Conservation (phyloP, 1,140 invertebrate species). For the Cheumatopsyche charites region DNA sequence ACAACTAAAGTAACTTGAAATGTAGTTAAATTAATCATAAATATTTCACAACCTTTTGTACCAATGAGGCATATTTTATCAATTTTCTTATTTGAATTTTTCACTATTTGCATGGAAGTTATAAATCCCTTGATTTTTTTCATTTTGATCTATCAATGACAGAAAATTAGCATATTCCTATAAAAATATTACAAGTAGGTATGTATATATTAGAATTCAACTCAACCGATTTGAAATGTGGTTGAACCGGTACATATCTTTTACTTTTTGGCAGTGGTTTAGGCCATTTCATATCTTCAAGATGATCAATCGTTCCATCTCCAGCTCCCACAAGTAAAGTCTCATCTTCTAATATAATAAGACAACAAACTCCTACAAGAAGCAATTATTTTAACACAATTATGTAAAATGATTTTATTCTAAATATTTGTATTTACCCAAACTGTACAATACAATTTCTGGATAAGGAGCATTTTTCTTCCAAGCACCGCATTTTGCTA, state of each 20-base stretch:
- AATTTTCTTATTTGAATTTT: conserved; percentile 50
- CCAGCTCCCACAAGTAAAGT: conserved; percentile 80
- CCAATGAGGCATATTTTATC: conserved; percentile 70
- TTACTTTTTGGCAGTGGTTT: conserved; percentile 59
- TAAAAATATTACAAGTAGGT: no score
- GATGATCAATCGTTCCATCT: conserved; percentile 77
- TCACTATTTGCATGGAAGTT: conserved; percentile 68
- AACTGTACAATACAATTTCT: conserved; percentile 56
- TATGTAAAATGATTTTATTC: no score
- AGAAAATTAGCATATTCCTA: background rate
- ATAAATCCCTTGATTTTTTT: conserved; percentile 67
- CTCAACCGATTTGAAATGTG: conserved; percentile 64
- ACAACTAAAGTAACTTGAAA: conserved; percentile 74
- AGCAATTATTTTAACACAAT: conserved; percentile 26
- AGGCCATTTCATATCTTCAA: conserved; percentile 66
- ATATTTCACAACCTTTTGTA: conserved; percentile 82
- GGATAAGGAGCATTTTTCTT: conserved; percentile 54
- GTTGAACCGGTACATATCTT: conserved; percentile 58
- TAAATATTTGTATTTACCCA: conserved; percentile 53
- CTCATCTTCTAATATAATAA: conserved; percentile 67
- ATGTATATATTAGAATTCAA: conserved; percentile 8
- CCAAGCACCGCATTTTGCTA: conserved; percentile 64
- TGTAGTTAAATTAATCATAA: conserved; percentile 72
- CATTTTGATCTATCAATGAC: conserved; percentile 59
- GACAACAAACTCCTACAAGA: conserved; percentile 67